Evolutionary conservation across 2,113 vertebrate genomes (phyloP).

Genomic region (Serilophus lunatus): DNA sequence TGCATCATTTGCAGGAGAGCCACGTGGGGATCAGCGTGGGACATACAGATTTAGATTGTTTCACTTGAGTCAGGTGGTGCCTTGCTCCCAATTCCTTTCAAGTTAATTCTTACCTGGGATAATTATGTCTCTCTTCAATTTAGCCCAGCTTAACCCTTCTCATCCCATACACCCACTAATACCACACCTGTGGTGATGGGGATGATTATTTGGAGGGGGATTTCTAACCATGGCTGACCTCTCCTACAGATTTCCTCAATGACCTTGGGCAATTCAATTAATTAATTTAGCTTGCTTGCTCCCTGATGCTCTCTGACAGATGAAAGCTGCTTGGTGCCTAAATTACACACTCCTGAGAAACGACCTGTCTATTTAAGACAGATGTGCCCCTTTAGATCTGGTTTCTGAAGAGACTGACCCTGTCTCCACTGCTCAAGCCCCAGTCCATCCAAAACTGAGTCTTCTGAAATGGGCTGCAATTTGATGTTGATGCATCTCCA

Average conservation of each 20-base stretch:
- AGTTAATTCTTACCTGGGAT: conserved; percentile 51
- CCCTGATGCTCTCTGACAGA: not conserved
- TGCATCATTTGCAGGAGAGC: not conserved
- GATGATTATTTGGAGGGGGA: rapidly evolving
- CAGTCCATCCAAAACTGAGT: not conserved
- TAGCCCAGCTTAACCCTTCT: not conserved
- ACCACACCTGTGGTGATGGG: rapidly evolving
- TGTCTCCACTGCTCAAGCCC: rapidly evolving
- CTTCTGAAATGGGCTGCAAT: not conserved
- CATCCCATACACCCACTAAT: rapidly evolving
- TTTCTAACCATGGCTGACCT: not conserved
- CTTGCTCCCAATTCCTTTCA: conserved; percentile 34
- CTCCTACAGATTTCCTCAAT: not conserved
- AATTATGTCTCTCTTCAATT: not conserved
- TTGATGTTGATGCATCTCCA: not conserved
- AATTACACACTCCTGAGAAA: not conserved
- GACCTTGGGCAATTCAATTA: not conserved
- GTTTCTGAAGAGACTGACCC: not conserved
- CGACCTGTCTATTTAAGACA: not conserved
- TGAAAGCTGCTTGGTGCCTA: not conserved
- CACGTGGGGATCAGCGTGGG: not conserved
- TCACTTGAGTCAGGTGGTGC: not conserved
- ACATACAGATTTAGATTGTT: conserved; percentile 40
- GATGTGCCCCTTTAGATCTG: not conserved
- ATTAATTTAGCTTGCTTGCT: not conserved